Evolutionary conservation across 2,888 invertebrate genomes (phyloP).

Genomic region (Tenthredo livida): DNA sequence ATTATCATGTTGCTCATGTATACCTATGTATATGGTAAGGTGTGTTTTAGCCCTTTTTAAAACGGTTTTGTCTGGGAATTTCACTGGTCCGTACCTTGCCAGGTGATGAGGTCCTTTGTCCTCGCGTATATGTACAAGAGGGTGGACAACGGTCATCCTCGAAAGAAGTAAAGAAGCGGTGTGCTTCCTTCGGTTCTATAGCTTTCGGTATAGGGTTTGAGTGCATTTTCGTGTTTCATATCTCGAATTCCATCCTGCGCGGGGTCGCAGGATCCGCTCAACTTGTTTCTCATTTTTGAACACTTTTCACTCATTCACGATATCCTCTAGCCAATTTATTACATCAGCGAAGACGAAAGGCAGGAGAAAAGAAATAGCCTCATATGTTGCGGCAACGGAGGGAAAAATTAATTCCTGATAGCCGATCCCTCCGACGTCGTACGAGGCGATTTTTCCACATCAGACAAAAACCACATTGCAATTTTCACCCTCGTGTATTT

Average conservation of each 20-base stretch:
- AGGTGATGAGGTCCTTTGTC: slow-evolving; percentile 26
- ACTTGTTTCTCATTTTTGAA: neutral
- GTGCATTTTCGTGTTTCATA: slow-evolving; percentile 47
- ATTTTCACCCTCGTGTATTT: neutral
- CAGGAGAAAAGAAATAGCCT: neutral
- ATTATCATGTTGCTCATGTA: neutral
- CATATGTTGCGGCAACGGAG: neutral
- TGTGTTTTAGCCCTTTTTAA: neutral
- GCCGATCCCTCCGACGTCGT: neutral
- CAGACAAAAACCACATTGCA: neutral
- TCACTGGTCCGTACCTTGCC: neutral
- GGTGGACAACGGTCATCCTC: slow-evolving; percentile 29
- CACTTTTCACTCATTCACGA: neutral
- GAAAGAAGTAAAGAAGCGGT: neutral
- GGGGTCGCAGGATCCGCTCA: neutral
- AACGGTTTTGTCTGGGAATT: slow-evolving; percentile 28
- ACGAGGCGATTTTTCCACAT: neutral
- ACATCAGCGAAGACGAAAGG: neutral
- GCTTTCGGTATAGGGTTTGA: slow-evolving; percentile 23
- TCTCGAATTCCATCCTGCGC: neutral
- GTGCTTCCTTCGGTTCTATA: neutral
- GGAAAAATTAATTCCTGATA: neutral
- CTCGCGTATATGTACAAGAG: neutral
- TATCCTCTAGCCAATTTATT: neutral
- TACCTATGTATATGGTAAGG: neutral